Percentiles rank a stretch among this genome's conserved stretches.
Evolutionary conservation across 2,113 vertebrate genomes (phyloP).

Genomic region (Talpa occidentalis): DNA sequence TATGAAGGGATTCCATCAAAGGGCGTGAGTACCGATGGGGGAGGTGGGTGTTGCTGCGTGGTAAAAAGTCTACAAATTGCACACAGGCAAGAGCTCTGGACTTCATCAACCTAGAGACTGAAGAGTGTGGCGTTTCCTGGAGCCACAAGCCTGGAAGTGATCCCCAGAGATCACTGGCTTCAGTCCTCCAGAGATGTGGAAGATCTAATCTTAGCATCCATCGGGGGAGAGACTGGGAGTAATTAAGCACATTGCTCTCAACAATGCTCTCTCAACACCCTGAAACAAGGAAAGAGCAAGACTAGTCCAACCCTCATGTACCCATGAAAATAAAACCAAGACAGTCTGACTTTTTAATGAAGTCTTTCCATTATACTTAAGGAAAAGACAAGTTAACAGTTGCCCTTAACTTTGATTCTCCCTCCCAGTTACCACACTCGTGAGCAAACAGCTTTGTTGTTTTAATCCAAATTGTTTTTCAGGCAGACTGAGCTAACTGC

Average conservation of each 20-base stretch:
- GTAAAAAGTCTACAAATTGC: background rate
- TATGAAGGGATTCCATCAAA: background rate
- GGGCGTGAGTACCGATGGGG: background rate
- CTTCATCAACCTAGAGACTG: background rate
- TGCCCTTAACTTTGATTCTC: background rate
- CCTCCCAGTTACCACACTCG: background rate
- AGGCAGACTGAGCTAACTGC: background rate
- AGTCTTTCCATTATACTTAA: background rate
- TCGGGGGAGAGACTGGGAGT: background rate
- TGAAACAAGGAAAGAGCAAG: background rate
- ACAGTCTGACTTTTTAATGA: background rate
- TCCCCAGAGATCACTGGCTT: background rate
- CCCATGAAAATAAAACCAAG: background rate
- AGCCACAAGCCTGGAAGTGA: background rate
- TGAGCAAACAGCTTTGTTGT: background rate
- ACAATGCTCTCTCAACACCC: background rate
- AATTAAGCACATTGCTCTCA: background rate
- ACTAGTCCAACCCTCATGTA: background rate
- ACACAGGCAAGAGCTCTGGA: background rate
- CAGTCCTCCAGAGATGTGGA: background rate
- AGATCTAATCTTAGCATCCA: conserved; percentile 2
- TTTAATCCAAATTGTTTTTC: background rate
- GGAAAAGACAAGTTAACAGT: background rate
- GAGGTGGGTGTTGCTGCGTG: background rate
- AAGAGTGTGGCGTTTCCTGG: background rate